A percentile compares a stretch with the other conserved stretches of the same genome.
phyloP scores from a whole-genome alignment of 2,888 invertebrate species.

The Adela reaumurella region DNA sequence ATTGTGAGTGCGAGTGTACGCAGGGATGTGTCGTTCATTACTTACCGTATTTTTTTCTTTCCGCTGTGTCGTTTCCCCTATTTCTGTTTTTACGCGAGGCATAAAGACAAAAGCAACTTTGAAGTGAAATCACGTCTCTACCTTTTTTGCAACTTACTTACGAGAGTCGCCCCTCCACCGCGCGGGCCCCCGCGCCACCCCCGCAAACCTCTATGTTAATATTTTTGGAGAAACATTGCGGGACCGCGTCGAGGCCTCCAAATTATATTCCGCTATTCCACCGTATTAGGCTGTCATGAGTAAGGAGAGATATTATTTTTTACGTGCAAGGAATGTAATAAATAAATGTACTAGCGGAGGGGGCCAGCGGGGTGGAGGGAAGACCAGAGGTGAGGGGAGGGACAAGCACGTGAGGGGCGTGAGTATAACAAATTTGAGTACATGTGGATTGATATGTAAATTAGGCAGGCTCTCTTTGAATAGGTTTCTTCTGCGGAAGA shows the following conservation, averaged over 20 bases:
- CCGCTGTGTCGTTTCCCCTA: not conserved
- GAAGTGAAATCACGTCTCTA: constrained; percentile 53
- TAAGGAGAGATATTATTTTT: constrained; percentile 40
- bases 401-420: not conserved
- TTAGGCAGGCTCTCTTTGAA: constrained; percentile 35
- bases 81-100: constrained; percentile 8
- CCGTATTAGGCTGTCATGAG: constrained; percentile 36
- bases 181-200: constrained; percentile 46
- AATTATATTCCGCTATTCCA: constrained; percentile 26
- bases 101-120: constrained; percentile 58
- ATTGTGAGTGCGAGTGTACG: not conserved
- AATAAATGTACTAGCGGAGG: constrained; percentile 14
- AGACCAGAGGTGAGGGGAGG: too few species aligned
- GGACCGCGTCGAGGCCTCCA: constrained; percentile 14
- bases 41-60: constrained; percentile 1
- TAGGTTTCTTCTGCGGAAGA: constrained; percentile 20
- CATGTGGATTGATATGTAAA: constrained; percentile 48
- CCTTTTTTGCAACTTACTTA: constrained; percentile 59
- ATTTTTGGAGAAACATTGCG: constrained; percentile 56
- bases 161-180: constrained; percentile 52
- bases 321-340: constrained; percentile 43
- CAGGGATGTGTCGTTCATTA: not conserved
- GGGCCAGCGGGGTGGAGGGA: not conserved
- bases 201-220: constrained; percentile 42
- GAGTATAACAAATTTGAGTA: not conserved